These are phyloP conservation scores for Lomographa bimaculata DNA, from an alignment of 2,888 invertebrate species.

Conservation along the genomic window DNA sequence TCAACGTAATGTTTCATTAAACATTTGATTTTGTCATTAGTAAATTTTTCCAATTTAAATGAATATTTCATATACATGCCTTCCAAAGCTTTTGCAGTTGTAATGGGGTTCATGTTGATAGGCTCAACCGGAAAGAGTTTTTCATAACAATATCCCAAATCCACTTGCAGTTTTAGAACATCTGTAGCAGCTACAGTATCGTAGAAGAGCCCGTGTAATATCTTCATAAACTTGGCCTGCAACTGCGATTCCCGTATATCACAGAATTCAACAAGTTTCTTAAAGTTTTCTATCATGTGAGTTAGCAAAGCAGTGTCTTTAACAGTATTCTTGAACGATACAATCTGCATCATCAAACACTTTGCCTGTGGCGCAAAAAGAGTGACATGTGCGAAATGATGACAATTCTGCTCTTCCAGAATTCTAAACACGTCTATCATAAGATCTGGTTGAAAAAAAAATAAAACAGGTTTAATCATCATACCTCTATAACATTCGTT, in stretches of 20 bases:
- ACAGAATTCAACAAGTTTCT: slow-evolving; percentile 58
- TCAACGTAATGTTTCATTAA: slow-evolving; percentile 79
- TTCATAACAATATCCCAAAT: slow-evolving; percentile 86
- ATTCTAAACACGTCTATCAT: slow-evolving; percentile 82
- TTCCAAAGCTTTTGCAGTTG: slow-evolving; percentile 85
- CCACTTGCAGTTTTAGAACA: slow-evolving; percentile 81
- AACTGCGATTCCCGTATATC: slow-evolving; percentile 78
- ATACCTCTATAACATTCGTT: slow-evolving; percentile 61
- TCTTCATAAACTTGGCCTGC: slow-evolving; percentile 77
- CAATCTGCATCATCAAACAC: slow-evolving; percentile 71
- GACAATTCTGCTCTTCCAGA: slow-evolving; percentile 86
- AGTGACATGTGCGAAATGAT: slow-evolving; percentile 84
- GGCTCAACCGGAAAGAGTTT: slow-evolving; percentile 83
- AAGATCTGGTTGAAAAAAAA: slow-evolving; percentile 81
- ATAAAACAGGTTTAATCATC: slow-evolving; percentile 77
- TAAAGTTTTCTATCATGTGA: slow-evolving; percentile 52
- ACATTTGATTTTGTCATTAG: slow-evolving; percentile 74
- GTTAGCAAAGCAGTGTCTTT: slow-evolving; percentile 51
- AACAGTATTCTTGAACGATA: slow-evolving; percentile 59
- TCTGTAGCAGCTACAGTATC: slow-evolving; percentile 80
- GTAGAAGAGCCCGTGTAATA: slow-evolving; percentile 84
- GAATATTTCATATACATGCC: slow-evolving; percentile 75
- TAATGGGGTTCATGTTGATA: slow-evolving; percentile 76
- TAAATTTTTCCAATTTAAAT: slow-evolving; percentile 81
- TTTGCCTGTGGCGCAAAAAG: slow-evolving; percentile 80